phyloP scores from a whole-genome alignment of 2,113 vertebrate genomes.

The Pollachius pollachius region DNA sequence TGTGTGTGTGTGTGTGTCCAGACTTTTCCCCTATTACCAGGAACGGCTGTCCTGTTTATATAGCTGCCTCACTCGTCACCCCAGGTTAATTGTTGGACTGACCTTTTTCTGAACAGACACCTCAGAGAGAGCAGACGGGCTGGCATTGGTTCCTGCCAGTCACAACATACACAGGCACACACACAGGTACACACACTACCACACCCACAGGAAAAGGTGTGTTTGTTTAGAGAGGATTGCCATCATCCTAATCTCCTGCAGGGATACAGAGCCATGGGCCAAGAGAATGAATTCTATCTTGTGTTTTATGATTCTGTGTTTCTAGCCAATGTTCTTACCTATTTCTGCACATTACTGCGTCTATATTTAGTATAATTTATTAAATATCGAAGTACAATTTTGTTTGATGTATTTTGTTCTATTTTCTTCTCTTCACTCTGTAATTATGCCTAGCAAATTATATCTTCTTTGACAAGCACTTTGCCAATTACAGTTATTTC shows the following conservation, averaged over 20 bases:
- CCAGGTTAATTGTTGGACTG: slow-evolving; percentile 70
- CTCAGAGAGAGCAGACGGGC: slow-evolving; percentile 46
- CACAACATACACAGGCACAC: slow-evolving; percentile 15
- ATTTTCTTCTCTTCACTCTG: no score
- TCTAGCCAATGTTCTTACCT: slow-evolving; percentile 24
- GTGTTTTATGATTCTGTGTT: slow-evolving; percentile 18
- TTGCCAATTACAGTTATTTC: no score
- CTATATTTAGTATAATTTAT: no score
- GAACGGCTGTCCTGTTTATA: slow-evolving; percentile 43
- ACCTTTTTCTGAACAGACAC: slow-evolving; percentile 59
- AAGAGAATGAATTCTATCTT: slow-evolving; percentile 36
- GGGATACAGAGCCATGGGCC: slow-evolving; percentile 29
- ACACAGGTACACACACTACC: slow-evolving; percentile 12
- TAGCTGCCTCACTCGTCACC: slow-evolving; percentile 43
- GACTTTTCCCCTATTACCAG: not conserved
- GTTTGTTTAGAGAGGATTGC: slow-evolving; percentile 5
- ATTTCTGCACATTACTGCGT: no score
- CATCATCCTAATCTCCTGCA: slow-evolving; percentile 44
- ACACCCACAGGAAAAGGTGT: not conserved
- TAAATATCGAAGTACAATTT: no score
- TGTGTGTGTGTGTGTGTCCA: slow-evolving; percentile 16
- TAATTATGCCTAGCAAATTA: no score
- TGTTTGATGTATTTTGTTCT: no score
- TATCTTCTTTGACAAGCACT: no score
- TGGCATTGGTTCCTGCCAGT: slow-evolving; percentile 14